These are phyloP conservation scores for Muschampia plurimacula DNA, from an alignment of 2,888 invertebrate species.

Conservation along the genomic window DNA sequence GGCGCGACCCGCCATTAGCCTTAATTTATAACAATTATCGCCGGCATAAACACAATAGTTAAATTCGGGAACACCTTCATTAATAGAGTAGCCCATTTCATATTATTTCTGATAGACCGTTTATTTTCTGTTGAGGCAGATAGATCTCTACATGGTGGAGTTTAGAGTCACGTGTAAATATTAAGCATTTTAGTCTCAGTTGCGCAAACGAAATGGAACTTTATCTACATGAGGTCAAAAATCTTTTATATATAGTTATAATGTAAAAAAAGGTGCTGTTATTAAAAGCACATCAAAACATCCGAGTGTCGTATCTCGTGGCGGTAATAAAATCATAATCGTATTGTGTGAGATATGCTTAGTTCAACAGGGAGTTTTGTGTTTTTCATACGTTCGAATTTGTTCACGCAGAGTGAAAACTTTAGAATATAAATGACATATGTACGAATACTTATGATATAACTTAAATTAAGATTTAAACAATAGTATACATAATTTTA, in stretches of 20 bases:
- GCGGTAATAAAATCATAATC: not conserved
- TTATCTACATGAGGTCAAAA: slow-evolving; percentile 11
- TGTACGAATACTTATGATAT: no score
- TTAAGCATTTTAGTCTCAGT: not conserved
- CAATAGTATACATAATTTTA: no score
- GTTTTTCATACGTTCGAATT: no score
- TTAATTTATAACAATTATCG: slow-evolving; percentile 75
- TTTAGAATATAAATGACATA: no score
- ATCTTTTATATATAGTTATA: not conserved
- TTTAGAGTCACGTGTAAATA: not conserved
- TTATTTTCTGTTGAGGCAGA: not conserved
- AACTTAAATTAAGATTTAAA: no score
- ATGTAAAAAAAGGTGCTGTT: slow-evolving; percentile 46
- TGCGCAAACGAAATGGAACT: not conserved
- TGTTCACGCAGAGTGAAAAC: no score
- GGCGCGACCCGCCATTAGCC: slow-evolving; percentile 54
- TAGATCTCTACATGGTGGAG: not conserved
- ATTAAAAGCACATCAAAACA: slow-evolving; percentile 69
- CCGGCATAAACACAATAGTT: slow-evolving; percentile 64
- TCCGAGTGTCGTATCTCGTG: slow-evolving; percentile 7
- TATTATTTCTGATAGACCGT: not conserved
- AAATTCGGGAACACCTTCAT: slow-evolving; percentile 72
- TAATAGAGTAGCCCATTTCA: slow-evolving; percentile 57
- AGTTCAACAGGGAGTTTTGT: not conserved
- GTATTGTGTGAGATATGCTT: slow-evolving; percentile 10